Evolutionary conservation across 2,888 invertebrate genomes (phyloP).

Genomic region (Coleophora deauratella): DNA sequence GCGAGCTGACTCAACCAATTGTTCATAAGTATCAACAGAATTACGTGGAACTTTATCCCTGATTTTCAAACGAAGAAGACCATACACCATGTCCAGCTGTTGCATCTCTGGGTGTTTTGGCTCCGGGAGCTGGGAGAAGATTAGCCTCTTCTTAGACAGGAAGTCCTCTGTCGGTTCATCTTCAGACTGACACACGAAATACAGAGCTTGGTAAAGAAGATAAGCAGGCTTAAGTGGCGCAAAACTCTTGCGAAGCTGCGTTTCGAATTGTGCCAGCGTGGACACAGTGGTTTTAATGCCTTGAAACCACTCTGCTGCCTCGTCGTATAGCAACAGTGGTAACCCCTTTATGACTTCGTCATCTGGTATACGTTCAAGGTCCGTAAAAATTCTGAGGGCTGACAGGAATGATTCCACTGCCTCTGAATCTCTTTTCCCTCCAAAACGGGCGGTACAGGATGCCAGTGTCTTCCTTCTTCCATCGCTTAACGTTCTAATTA

Average conservation of each 20-base stretch:
- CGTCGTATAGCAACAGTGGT: constrained; percentile 4
- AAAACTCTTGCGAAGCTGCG: constrained; percentile 2
- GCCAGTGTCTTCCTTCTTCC: neutral
- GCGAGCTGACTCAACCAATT: constrained; percentile 1
- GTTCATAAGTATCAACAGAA: neutral
- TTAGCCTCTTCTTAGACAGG: constrained; percentile 2
- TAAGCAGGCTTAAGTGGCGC: constrained; percentile 5
- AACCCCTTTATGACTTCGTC: constrained; percentile 1
- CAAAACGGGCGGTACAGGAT: neutral
- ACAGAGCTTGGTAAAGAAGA: neutral
- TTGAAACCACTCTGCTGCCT: constrained; percentile 8
- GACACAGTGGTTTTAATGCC: constrained; percentile 2
- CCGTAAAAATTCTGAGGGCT: neutral
- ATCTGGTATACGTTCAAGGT: constrained; percentile 3
- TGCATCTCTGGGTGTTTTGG: constrained; percentile 1
- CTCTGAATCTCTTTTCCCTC: neutral
- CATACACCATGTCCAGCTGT: constrained; percentile 4
- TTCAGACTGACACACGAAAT: neutral
- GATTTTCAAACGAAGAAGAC: constrained; percentile 1
- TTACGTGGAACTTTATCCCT: constrained; percentile 1
- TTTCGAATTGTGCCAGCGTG: constrained; percentile 2
- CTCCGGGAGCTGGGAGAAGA: constrained; percentile 2
- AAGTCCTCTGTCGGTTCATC: constrained; percentile 2
- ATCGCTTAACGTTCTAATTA: too few species aligned
- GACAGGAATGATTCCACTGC: constrained; percentile 1